Evolutionary conservation across 1,140 invertebrate genomes (phyloP).

Genomic region (Drosophila trapezifrons): DNA sequence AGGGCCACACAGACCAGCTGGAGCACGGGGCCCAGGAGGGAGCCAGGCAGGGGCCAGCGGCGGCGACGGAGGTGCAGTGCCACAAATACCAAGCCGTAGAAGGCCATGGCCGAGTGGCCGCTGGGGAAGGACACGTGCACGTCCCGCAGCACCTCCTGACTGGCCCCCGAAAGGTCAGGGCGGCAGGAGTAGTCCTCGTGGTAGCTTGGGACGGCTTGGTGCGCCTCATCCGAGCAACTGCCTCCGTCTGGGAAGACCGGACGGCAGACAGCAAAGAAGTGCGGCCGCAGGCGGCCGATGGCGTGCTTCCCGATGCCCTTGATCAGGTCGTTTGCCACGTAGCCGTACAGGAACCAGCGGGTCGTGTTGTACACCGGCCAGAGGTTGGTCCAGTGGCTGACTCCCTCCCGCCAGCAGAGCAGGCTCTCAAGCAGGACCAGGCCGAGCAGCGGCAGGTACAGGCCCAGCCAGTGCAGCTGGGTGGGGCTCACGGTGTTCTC

Average conservation of each 20-base stretch:
- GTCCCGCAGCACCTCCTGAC: constrained; percentile 86
- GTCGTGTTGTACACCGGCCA: constrained; percentile 88
- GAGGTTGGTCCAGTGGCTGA: constrained; percentile 73
- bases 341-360: constrained; percentile 92
- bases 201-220: constrained; percentile 85
- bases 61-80: constrained; percentile 91
- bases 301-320: constrained; percentile 95
- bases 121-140: constrained; percentile 92
- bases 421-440: constrained; percentile 35
- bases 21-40: constrained; percentile 45
- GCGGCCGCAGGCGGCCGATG: constrained; percentile 94
- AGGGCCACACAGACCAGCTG: constrained; percentile 53
- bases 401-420: not conserved
- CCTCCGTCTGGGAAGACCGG: constrained; percentile 85
- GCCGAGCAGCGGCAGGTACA: constrained; percentile 38
- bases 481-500: constrained; percentile 88
- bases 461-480: constrained; percentile 31
- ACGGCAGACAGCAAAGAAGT: constrained; percentile 92
- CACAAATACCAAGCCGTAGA: constrained; percentile 90
- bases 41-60: constrained; percentile 27
- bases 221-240: constrained; percentile 76
- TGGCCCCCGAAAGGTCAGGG: constrained; percentile 74
- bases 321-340: constrained; percentile 89
- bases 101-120: constrained; percentile 92
- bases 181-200: constrained; percentile 87